Evolutionary conservation across 2,113 vertebrate species (phyloP).

Genomic region (Cyanoliseus patagonus): DNA sequence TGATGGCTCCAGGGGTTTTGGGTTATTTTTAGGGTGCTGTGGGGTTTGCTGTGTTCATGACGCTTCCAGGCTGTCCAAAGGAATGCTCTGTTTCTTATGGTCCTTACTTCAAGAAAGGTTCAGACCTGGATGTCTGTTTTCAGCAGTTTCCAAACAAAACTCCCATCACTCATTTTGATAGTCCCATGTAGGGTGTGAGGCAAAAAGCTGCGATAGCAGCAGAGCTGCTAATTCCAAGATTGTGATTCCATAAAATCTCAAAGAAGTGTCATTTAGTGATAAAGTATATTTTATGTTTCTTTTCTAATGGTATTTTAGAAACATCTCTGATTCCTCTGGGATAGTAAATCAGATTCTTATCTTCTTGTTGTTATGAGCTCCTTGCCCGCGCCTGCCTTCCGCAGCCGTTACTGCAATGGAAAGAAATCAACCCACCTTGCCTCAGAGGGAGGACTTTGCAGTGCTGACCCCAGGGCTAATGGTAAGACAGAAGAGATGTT

Average conservation of each 20-base stretch:
- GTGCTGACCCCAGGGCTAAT: neutral
- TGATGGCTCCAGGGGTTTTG: neutral
- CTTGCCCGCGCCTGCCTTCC: neutral
- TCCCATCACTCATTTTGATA: neutral
- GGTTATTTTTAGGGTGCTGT: neutral
- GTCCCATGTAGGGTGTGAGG: accelerated
- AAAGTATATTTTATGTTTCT: neutral
- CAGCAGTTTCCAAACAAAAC: neutral
- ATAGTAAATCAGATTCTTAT: neutral
- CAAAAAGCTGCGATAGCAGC: neutral
- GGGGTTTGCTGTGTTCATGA: neutral
- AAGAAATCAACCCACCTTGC: neutral
- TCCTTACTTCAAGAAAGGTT: neutral
- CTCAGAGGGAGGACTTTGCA: neutral
- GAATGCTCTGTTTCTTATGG: accelerated
- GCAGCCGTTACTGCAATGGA: accelerated
- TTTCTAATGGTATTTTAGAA: neutral
- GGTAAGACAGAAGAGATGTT: neutral
- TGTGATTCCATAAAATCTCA: neutral
- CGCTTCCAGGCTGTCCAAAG: neutral
- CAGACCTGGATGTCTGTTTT: neutral
- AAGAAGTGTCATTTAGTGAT: neutral
- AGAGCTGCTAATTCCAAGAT: neutral
- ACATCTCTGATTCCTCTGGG: neutral
- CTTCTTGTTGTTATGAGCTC: neutral